Evolutionary conservation across 2,888 invertebrate genomes (phyloP), one percentile per base, ranked within the genome.

Genomic region (Athalia cordata): DNA sequence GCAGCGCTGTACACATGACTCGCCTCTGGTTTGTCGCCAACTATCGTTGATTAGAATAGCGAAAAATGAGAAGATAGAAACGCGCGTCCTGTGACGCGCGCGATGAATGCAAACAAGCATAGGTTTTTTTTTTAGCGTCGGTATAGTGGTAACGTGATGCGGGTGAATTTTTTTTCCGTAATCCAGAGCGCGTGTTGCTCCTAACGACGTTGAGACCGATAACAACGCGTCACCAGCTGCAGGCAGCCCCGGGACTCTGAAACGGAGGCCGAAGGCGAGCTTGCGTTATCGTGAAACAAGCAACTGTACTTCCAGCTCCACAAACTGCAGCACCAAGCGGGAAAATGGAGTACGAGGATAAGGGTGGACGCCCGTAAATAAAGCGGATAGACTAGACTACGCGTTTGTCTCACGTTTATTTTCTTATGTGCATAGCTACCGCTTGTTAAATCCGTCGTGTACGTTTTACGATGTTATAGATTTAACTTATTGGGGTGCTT

Each of bases 181-280:
- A 72, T 72, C 59, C 59, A 57, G 72, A 72, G 72, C 59, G 72
- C 72, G 72, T 72, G 72, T 75, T 50, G 75, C 64, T 75, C 64
- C 62, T 75, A 75, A 75, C 75, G 61, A 75, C 61, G 62, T 45
- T 49, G 43, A 75, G 29, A 49, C 75, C 75, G 75, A 62, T 75
- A 75, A 75, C 75, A 62, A 75, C 75, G 75, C 62, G 62, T 75
- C 52, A 75, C 15, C 43, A 64, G 75, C 52, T 59, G 47, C 68
- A 68, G 52, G 67, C 7, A n/a, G 49, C 70, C 45, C 49, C 75
- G 61, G 49, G 55, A 29, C 11, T 47, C 61, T 45, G 49, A 57
- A 13, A 6, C 59, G 72, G 61, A 62, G 62, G 66, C 66, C 72
- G 50, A 52, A 62, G 62, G 75, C 61, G 72, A 75, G 64, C 29